Percentiles rank a stretch among this genome's conserved stretches.
phyloP scores from a whole-genome alignment of 2,113 vertebrate genomes.

The Rhodinocichla rosea region DNA sequence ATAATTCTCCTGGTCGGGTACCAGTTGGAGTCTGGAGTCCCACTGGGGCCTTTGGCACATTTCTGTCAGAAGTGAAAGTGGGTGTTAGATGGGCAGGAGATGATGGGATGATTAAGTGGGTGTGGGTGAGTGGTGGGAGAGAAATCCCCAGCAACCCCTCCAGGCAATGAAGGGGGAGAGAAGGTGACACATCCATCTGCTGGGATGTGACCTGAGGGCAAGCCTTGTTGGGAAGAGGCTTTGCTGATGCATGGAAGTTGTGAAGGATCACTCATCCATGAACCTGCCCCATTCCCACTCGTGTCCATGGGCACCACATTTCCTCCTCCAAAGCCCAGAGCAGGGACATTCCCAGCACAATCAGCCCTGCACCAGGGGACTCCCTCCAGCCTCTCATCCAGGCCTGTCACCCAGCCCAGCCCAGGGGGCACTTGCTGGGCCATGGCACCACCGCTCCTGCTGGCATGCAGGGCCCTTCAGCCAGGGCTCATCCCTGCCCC shows the following conservation, averaged over 20 bases:
- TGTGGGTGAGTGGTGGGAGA: no score
- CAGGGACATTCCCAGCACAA: neutral
- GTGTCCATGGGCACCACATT: neutral
- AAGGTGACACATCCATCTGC: no score
- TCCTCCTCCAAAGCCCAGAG: neutral
- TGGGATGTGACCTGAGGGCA: no score
- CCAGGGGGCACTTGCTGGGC: neutral
- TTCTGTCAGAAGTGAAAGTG: no score
- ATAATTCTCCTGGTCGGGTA: neutral
- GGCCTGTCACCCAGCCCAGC: neutral
- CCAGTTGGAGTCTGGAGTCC: neutral
- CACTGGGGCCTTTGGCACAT: neutral
- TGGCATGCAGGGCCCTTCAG: neutral
- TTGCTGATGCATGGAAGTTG: no score
- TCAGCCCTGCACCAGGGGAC: neutral
- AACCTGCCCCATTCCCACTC: neutral
- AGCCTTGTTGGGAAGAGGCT: no score
- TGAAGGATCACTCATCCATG: no score
- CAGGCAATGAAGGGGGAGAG: neutral
- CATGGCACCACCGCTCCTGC: neutral
- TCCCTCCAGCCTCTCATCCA: neutral
- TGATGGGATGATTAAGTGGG: no score
- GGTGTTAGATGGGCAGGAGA: no score
- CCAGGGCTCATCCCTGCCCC: neutral
- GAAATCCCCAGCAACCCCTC: neutral